Base-by-base conservation (phyloP, 1,140 invertebrate species). In the Homarus americanus region DNA sequence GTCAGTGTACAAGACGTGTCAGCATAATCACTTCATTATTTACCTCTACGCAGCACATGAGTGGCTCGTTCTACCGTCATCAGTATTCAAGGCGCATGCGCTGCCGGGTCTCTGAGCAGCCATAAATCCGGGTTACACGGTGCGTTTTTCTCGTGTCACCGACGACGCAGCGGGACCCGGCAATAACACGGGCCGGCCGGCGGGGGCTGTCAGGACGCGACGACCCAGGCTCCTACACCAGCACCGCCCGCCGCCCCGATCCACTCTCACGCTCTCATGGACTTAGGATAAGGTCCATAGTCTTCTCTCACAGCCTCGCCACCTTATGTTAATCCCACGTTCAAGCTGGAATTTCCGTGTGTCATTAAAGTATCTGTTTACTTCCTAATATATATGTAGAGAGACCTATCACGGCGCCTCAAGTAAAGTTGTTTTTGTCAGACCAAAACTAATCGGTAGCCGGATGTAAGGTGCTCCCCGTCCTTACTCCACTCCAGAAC, bases 1-100 rank as follows among this genome's bases (percentile, higher is more conserved):
- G 41, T 34, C 53, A 34, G 80, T 63, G 49, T 32, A 63, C 44
- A 66, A 41, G 80, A 78, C 87, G 80, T 90, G 87, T 90, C 80
- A 63, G 87, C 80, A 90, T 90, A 90, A 90, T 90, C 87, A 90
- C 87, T 90, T 90, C 87, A 90, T 90, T 90, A 90, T 90, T 90
- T 90, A 90, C 80, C 72, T 44, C 80, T 28, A 20, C 34, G 87
- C 80, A 63, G 66, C 87, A 17, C 87, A 34, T 82, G 58, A 72
- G 66, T 44, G 78, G 12, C 87, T 41, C 79, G 58, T 36, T 41
- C 80, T 66, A 34, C 44, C 78, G 49, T n/a, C 87, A 83, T 83
- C 87, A 76, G 80, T 90, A 83, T 83, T 83, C 80, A 90, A 17
- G 69, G 49, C 63, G 79, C 87, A 82, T 73, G 87, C 79, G 79